Conservation (phyloP, 2,113 vertebrate genomes). For the Elephas maximus region DNA sequence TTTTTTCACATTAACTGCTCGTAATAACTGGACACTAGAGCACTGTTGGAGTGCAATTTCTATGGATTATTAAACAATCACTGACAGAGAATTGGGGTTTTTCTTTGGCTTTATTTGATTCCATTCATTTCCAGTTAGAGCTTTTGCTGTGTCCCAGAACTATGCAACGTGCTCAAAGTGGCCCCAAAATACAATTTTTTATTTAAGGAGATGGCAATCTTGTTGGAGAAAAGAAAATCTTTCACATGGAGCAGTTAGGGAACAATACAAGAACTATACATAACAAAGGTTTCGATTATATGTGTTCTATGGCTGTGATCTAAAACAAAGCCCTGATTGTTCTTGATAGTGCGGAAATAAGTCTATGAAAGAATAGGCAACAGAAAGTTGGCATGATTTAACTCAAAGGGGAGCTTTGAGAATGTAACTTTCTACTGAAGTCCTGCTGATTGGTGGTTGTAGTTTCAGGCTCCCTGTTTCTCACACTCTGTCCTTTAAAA, state of each 20-base stretch:
- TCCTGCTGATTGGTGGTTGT: fast-evolving
- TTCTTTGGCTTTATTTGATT: not conserved
- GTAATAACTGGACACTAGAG: not conserved
- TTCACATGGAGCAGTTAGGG: not conserved
- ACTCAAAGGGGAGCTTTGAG: not conserved
- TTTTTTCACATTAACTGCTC: not conserved
- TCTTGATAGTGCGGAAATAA: not conserved
- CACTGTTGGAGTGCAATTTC: not conserved
- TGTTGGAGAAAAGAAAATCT: not conserved
- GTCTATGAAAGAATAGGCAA: not conserved
- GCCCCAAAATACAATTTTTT: not conserved
- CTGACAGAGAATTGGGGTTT: not conserved
- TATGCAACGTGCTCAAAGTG: not conserved
- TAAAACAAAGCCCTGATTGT: not conserved
- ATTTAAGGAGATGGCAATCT: not conserved
- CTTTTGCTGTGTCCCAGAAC: not conserved
- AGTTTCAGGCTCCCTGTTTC: not conserved
- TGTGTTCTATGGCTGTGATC: not conserved
- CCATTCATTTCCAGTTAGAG: not conserved
- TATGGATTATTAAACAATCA: not conserved
- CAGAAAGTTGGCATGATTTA: not conserved
- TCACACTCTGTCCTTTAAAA: not conserved
- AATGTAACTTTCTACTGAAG: fast-evolving
- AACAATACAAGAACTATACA: not conserved
- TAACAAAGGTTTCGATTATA: not conserved